These are phyloP conservation scores for Podarcis cretensis DNA, from an alignment of 2,113 vertebrate genomes.

Conservation along the genomic window DNA sequence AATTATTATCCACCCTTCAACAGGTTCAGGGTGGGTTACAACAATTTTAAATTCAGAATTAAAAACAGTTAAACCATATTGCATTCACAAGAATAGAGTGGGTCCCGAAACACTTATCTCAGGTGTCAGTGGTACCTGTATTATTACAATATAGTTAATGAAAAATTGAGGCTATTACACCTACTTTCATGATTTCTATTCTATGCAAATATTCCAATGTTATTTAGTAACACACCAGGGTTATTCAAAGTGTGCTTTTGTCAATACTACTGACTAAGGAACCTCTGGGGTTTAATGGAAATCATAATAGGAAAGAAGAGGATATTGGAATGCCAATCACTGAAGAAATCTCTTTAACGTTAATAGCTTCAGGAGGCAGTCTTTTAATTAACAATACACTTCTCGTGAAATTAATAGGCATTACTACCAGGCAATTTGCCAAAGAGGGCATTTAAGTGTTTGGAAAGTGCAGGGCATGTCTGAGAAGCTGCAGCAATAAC, in stretches of 20 bases:
- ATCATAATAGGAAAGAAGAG: constrained; percentile 42
- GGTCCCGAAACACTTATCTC: too few species aligned
- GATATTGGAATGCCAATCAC: not conserved
- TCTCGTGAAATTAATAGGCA: constrained; percentile 16
- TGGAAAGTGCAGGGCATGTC: not conserved
- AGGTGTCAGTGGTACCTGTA: too few species aligned
- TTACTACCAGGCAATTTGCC: not conserved
- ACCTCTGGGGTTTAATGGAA: constrained; percentile 30
- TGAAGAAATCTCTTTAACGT: constrained; percentile 18
- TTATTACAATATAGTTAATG: not conserved
- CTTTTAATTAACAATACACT: constrained; percentile 31
- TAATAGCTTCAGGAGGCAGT: constrained; percentile 4
- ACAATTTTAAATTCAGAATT: too few species aligned
- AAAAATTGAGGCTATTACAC: not conserved
- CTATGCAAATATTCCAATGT: not conserved
- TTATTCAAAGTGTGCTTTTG: constrained; percentile 13
- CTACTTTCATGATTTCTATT: not conserved
- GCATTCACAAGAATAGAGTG: too few species aligned
- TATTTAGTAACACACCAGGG: not conserved
- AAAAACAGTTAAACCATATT: too few species aligned
- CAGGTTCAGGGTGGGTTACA: too few species aligned
- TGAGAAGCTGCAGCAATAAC: not conserved
- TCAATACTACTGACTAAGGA: not conserved
- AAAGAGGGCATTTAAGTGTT: not conserved
- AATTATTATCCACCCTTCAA: too few species aligned